phyloP scores from a whole-genome alignment of 2,888 invertebrate genomes.

The Actias luna region DNA sequence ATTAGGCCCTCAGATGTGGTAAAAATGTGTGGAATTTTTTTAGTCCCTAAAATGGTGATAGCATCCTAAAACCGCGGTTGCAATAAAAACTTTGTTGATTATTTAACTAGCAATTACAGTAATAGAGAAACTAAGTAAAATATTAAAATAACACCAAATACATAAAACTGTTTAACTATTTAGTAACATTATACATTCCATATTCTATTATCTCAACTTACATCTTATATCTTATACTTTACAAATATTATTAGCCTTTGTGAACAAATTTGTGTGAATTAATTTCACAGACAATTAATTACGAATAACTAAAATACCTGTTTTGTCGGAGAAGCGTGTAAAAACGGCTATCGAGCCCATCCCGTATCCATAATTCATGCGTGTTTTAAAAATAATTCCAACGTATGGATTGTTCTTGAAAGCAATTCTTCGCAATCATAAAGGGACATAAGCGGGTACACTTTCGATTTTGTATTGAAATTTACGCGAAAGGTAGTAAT shows the following conservation, averaged over 20 bases:
- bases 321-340: slow-evolving; percentile 52
- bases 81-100: too few species aligned
- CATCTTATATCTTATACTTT: slow-evolving; percentile 1
- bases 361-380: slow-evolving; percentile 65
- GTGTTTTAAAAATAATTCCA: slow-evolving; percentile 54
- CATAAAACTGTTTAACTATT: neutral
- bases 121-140: neutral
- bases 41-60: too few species aligned
- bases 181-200: neutral
- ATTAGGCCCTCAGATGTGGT: too few species aligned
- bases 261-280: slow-evolving; percentile 26
- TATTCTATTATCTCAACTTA: neutral
- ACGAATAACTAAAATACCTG: slow-evolving; percentile 50
- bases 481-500: slow-evolving; percentile 74
- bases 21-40: too few species aligned
- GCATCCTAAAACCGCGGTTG: too few species aligned
- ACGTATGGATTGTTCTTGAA: slow-evolving; percentile 47
- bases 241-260: neutral
- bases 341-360: slow-evolving; percentile 50
- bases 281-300: slow-evolving; percentile 69
- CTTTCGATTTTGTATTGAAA: slow-evolving; percentile 71
- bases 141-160: neutral
- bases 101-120: too few species aligned
- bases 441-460: slow-evolving; percentile 50
- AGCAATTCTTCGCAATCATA: slow-evolving; percentile 54